Base-by-base conservation (phyloP, 2,797 vertebrate species). In the Miichthys miiuy region DNA sequence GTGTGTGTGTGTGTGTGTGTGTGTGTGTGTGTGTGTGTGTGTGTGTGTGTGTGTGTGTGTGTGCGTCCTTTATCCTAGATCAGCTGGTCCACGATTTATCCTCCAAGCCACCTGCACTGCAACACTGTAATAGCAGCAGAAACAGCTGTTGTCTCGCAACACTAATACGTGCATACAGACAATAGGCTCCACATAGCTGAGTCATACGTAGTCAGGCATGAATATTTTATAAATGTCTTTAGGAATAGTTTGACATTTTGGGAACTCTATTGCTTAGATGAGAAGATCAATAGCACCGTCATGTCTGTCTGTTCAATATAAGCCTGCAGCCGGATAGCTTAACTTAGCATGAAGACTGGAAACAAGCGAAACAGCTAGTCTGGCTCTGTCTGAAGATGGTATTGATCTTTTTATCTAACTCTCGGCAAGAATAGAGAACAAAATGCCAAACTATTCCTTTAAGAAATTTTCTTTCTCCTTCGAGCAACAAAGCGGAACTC, bases 141-240 rank as follows among this genome's bases (percentile, higher is more conserved):
- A 70, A 61, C 72, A 68, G 75, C 80, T 77, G 75, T 56, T 75
- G 71, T 60, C 48, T 69, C 34, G n/a, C 23, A 34, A 65, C 56
- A 44, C 41, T 21, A 75, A 47, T 18, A 62, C 2, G 3, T 11
- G 3, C 30, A 9, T 51, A 7, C 50, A 68, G 48, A 82, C 21
- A 58, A 67, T 51, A 11, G 52, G 42, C n/a, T 80, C 42, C 0
- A 5, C 44, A 60, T 38, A 55, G 23, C 5, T 38, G 5, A 17
- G 42, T 63, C 30, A 54, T 6, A 50, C 16, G 3, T 34, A 44
- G 41, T 56, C 10, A 18, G 44, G 50, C 17, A 55, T 46, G 20
- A 48, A 60, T 25, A 60, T 65, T 69, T 20, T 20, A 14, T 5
- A 63, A 21, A 58, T 23, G 8, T 23, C 64, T 57, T 16, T 65